phyloP scores from a whole-genome alignment of 1,140 invertebrate genomes.

The Scaptomyza hsui region DNA sequence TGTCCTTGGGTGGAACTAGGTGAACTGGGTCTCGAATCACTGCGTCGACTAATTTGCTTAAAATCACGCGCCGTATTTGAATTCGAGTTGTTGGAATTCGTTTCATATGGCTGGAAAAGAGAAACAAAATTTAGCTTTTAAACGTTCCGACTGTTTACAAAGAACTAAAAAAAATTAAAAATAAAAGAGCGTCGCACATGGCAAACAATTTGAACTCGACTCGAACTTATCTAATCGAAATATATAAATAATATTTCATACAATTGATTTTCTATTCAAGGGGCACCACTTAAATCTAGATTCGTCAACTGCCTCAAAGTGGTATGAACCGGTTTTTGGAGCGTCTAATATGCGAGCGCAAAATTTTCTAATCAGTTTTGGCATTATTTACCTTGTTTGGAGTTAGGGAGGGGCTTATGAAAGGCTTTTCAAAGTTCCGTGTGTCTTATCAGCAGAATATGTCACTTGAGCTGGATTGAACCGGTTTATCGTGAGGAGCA shows the following conservation, averaged over 20 bases:
- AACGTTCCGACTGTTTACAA: not conserved
- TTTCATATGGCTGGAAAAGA: slow-evolving; percentile 76
- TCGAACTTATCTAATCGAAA: slow-evolving; percentile 68
- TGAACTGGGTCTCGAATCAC: slow-evolving; percentile 79
- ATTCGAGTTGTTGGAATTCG: slow-evolving; percentile 79
- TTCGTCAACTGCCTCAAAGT: slow-evolving; percentile 44
- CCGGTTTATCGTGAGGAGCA: not conserved
- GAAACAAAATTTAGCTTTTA: slow-evolving; percentile 40
- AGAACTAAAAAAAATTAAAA: slow-evolving; percentile 1
- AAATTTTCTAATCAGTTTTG: slow-evolving; percentile 30
- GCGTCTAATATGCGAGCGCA: not conserved
- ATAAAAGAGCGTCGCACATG: not conserved
- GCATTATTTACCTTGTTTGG: slow-evolving; percentile 14
- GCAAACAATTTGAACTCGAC: not conserved
- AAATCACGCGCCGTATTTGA: slow-evolving; percentile 74
- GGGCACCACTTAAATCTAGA: slow-evolving; percentile 50
- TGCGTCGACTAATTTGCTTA: slow-evolving; percentile 66
- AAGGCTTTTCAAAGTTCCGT: slow-evolving; percentile 7
- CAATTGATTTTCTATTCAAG: slow-evolving; percentile 74
- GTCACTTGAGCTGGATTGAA: not conserved
- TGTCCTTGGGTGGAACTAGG: slow-evolving; percentile 72
- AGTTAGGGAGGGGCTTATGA: no score
- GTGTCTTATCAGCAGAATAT: slow-evolving; percentile 13
- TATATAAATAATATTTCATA: slow-evolving; percentile 62
- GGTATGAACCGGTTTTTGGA: slow-evolving; percentile 52